These are phyloP conservation scores for Nycteola revayana DNA, from an alignment of 2,888 invertebrate species.

Conservation along the genomic window DNA sequence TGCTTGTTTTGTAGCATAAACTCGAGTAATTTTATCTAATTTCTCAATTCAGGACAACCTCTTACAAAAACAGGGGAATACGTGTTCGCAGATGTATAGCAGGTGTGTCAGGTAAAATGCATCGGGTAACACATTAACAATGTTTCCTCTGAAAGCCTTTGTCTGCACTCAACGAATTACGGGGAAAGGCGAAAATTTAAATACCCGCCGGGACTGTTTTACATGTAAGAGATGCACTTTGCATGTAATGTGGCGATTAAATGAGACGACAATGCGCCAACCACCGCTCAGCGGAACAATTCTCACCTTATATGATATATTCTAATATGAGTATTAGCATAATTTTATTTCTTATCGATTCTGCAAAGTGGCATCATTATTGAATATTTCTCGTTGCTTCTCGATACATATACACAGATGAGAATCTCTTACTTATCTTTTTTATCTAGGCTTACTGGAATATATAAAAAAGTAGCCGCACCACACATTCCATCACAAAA, in stretches of 20 bases:
- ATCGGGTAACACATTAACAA: constrained; percentile 69
- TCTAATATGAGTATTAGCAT: too few relatives aligned
- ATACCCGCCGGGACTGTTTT: constrained; percentile 75
- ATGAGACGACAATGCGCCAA: constrained; percentile 54
- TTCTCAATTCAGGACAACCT: constrained; percentile 28
- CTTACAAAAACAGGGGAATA: constrained; percentile 26
- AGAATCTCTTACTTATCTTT: too few relatives aligned
- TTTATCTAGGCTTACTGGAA: too few relatives aligned
- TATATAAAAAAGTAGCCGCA: too few relatives aligned
- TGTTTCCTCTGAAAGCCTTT: constrained; percentile 68
- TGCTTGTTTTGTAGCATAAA: constrained; percentile 13
- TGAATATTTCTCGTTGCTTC: too few relatives aligned
- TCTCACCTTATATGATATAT: not conserved
- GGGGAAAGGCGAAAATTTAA: constrained; percentile 77
- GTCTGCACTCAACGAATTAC: constrained; percentile 75
- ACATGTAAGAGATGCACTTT: constrained; percentile 80
- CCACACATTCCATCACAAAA: too few relatives aligned
- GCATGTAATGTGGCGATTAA: constrained; percentile 73
- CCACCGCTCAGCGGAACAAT: constrained; percentile 19
- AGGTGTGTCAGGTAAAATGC: constrained; percentile 59
- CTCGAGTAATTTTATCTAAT: constrained; percentile 19
- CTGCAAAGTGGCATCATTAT: constrained; percentile 2
- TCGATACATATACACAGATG: too few relatives aligned
- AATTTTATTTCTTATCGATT: too few relatives aligned
- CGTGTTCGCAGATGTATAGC: constrained; percentile 23